phyloP scores from a whole-genome alignment of 2,113 vertebrate genomes.

The Leptobrachium leishanense region DNA sequence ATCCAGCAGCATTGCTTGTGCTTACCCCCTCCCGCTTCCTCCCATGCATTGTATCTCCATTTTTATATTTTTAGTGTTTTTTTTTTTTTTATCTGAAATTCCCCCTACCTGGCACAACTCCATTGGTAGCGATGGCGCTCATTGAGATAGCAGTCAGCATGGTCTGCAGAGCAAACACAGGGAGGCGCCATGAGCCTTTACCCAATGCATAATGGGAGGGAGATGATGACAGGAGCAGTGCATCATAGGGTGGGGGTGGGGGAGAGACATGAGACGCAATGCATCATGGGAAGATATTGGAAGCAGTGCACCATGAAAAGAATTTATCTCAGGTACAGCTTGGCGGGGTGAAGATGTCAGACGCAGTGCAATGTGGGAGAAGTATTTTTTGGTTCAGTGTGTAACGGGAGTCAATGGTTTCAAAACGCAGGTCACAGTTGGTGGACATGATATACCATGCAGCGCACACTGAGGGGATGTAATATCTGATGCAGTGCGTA shows the following conservation, averaged over 20 bases:
- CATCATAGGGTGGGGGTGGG: slow-evolving; percentile 27
- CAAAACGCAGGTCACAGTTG: slow-evolving; percentile 36
- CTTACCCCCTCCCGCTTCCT: slow-evolving; percentile 22
- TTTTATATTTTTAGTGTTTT: neutral
- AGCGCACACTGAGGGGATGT: slow-evolving; percentile 17
- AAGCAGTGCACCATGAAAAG: slow-evolving; percentile 48
- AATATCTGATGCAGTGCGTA: slow-evolving; percentile 22
- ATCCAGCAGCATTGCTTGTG: slow-evolving; percentile 28
- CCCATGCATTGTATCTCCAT: slow-evolving; percentile 45
- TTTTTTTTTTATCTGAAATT: slow-evolving; percentile 25
- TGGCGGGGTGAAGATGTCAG: slow-evolving; percentile 46
- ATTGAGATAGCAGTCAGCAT: slow-evolving; percentile 99
- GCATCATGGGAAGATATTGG: slow-evolving; percentile 45
- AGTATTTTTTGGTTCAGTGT: slow-evolving; percentile 33
- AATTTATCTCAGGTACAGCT: slow-evolving; percentile 45
- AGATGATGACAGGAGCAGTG: slow-evolving; percentile 49
- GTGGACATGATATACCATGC: slow-evolving; percentile 26
- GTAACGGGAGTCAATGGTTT: slow-evolving; percentile 38
- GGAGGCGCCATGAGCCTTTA: slow-evolving; percentile 46
- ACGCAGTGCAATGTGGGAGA: slow-evolving; percentile 42
- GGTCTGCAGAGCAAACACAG: slow-evolving; percentile 73
- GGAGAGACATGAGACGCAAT: slow-evolving; percentile 47
- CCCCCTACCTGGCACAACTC: slow-evolving; percentile 93
- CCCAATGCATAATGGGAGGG: slow-evolving; percentile 43
- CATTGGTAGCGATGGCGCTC: slow-evolving; percentile 98